These are phyloP conservation scores for Chaetops frenatus DNA, from an alignment of 2,113 vertebrate species.

Conservation along the genomic window DNA sequence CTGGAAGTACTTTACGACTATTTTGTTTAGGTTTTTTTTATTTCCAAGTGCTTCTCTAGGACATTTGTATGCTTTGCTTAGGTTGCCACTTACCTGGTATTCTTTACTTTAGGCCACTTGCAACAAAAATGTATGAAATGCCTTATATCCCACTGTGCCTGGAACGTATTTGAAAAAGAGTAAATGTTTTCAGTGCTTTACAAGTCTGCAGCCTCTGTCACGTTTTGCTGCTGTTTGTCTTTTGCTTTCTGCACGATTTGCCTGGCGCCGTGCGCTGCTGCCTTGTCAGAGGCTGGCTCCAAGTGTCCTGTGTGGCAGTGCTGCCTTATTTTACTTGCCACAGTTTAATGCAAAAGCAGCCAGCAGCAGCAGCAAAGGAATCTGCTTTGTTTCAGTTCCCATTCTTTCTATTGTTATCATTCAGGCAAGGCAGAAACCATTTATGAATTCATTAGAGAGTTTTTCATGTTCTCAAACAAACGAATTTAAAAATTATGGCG, in stretches of 20 bases:
- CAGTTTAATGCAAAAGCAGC: background rate
- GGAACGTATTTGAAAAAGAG: background rate
- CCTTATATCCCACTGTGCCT: background rate
- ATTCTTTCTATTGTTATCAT: background rate
- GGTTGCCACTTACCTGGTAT: background rate
- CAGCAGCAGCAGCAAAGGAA: background rate
- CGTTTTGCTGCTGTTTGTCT: background rate
- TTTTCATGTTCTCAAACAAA: background rate
- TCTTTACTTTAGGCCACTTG: background rate
- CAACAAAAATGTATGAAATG: background rate
- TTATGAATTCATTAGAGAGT: background rate
- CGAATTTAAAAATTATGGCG: background rate
- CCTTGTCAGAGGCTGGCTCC: background rate
- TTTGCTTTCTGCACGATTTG: background rate
- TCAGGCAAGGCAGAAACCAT: background rate
- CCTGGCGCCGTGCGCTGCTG: fast-evolving
- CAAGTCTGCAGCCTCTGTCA: background rate
- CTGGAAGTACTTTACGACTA: background rate
- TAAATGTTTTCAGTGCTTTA: background rate
- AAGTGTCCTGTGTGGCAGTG: background rate
- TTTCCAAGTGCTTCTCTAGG: background rate
- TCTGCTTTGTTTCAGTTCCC: background rate
- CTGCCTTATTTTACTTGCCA: background rate
- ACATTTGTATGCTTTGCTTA: background rate
- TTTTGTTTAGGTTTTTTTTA: background rate